Evolutionary conservation across 2,797 vertebrate species (phyloP), one percentile per base, ranked within the genome.

Genomic region (Clamator glandarius): DNA sequence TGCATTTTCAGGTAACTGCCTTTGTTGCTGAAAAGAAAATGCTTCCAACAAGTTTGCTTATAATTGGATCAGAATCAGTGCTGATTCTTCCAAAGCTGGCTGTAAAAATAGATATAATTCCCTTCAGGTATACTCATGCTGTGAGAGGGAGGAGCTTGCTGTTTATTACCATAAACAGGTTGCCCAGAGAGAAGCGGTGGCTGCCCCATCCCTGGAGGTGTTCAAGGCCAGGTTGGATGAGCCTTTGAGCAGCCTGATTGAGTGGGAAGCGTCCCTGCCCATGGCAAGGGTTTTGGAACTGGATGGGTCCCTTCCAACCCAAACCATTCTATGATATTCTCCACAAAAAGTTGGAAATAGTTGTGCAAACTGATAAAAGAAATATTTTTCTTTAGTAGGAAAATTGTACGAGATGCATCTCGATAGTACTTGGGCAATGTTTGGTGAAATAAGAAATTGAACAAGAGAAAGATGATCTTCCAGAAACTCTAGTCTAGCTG

Each of bases 11-110:
- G 48, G 79, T 58, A 5, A 78, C 14, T 91, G 17, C 14, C 73
- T 8, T 33, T 90, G 42, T 70, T 93, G 55, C 55, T 79, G 74
- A 77, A 74, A 87, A 62, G 63, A 62, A 96, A 91, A 67, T 35
- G 25, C 26, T 84, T 96, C 83, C 87, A 88, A 52, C 33, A 83
- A 85, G 83, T 84, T 28, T 87, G n/a, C 57, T 72, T 89, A n/a
- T 58, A 84, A 41, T 70, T 86, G 82, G 76, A 82, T 36, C 31
- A 61, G 17, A 69, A 9, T 76, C 61, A 62, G 11, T 74, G 54
- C 46, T 75, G 68, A 44, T 78, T 84, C 42, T 72, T 90, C 61
- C 54, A 74, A 87, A 88, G 28, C 46, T 91, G 39, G 29, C 72
- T 70, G 66, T 78, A 78, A 84, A 69, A 87, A 33, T 15, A 44